These are phyloP conservation scores for Apogon hyalosoma DNA, from an alignment of 2,797 vertebrate genomes.

Conservation along the genomic window DNA sequence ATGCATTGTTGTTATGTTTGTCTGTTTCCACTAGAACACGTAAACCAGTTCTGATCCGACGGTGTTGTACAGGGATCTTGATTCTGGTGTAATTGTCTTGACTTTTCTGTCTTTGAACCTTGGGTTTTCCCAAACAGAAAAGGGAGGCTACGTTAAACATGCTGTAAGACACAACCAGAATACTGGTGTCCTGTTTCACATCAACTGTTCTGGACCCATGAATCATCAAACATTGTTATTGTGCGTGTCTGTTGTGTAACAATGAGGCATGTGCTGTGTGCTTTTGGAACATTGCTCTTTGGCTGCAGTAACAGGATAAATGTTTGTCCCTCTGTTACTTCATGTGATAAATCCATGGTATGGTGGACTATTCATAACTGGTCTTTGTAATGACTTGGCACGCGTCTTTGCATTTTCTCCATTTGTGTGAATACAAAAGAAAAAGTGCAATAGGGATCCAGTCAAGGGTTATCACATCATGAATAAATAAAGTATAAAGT, in stretches of 20 bases:
- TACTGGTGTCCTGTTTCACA: slow-evolving; percentile 25
- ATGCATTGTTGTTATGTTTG: slow-evolving; percentile 41
- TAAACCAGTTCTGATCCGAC: slow-evolving; percentile 25
- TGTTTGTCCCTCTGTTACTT: slow-evolving; percentile 10
- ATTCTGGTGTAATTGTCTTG: slow-evolving; percentile 22
- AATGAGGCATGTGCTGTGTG: slow-evolving; percentile 23
- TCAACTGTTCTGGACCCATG: slow-evolving; percentile 31
- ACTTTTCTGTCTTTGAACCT: slow-evolving; percentile 37
- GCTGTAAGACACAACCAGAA: slow-evolving; percentile 35
- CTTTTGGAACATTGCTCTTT: slow-evolving; percentile 1
- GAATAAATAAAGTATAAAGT: not conserved
- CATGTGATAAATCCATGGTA: not conserved
- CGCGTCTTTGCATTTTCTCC: slow-evolving; percentile 1
- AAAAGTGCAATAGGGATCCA: not conserved
- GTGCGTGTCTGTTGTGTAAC: slow-evolving; percentile 30
- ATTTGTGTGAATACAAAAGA: not conserved
- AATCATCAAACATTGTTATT: slow-evolving; percentile 31
- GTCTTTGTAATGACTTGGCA: not conserved
- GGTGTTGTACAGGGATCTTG: slow-evolving; percentile 25
- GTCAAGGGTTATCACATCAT: not conserved
- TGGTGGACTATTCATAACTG: slow-evolving; percentile 9
- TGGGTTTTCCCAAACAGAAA: slow-evolving; percentile 19
- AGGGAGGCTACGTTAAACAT: not conserved
- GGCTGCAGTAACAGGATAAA: slow-evolving; percentile 17
- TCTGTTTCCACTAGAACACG: slow-evolving; percentile 25